Percentiles rank a stretch among this genome's conserved stretches.
These are phyloP conservation scores for Athalia rosae DNA, from an alignment of 2,888 invertebrate genomes.

Conservation along the genomic window DNA sequence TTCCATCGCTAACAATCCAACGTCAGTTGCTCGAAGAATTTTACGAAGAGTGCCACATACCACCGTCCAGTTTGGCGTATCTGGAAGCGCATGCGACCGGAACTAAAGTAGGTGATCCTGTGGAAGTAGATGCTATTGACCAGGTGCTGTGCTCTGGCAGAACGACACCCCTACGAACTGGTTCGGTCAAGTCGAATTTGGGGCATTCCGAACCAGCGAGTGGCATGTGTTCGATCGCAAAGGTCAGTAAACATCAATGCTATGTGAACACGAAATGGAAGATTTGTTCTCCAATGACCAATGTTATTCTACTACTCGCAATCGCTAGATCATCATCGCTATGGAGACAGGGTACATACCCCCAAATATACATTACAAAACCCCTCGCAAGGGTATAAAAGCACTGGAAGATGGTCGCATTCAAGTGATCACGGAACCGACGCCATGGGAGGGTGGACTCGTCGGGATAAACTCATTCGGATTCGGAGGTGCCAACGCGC, in stretches of 20 bases:
- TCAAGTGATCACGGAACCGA: slow-evolving; percentile 75
- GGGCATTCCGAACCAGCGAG: slow-evolving; percentile 94
- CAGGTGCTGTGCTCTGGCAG: slow-evolving; percentile 85
- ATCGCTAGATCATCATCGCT: slow-evolving; percentile 79
- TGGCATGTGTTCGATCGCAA: slow-evolving; percentile 87
- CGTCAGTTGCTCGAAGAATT: slow-evolving; percentile 73
- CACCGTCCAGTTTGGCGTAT: slow-evolving; percentile 75
- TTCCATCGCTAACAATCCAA: slow-evolving; percentile 68
- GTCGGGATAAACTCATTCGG: slow-evolving; percentile 81
- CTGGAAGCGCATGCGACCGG: slow-evolving; percentile 85
- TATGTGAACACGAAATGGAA: background rate
- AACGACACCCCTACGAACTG: slow-evolving; percentile 86
- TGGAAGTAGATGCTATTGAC: slow-evolving; percentile 89
- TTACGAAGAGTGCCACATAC: slow-evolving; percentile 74
- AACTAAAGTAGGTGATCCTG: slow-evolving; percentile 91
- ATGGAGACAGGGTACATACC: slow-evolving; percentile 87
- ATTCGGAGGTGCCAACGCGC: slow-evolving; percentile 79
- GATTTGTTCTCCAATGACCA: background rate
- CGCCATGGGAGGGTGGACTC: slow-evolving; percentile 75
- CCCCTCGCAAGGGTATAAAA: slow-evolving; percentile 77
- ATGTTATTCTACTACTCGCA: background rate
- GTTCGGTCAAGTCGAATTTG: slow-evolving; percentile 95
- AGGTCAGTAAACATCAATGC: slow-evolving; percentile 74
- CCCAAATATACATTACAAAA: slow-evolving; percentile 86
- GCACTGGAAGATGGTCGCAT: slow-evolving; percentile 78